Evolutionary conservation across 2,113 vertebrate species (phyloP), one percentile per base, ranked within the genome.

Genomic region (Phocoena phocoena): DNA sequence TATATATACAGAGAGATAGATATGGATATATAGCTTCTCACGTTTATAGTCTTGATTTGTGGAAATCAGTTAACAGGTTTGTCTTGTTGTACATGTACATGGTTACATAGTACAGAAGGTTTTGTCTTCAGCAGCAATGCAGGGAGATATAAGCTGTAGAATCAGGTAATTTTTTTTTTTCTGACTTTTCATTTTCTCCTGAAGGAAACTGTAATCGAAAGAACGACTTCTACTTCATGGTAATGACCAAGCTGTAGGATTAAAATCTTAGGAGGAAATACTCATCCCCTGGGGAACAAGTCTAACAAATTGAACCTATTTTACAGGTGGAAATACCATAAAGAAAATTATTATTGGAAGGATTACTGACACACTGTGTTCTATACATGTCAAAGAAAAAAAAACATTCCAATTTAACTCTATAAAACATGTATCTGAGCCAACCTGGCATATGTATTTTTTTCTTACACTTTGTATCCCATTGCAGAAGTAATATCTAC

Each of bases 301-400:
- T 87, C 70, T 86, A 70, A 95, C 20, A 83, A 86, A 95, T 41
- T 14, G 44, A 96, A 95, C 71, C 60, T 96, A 83, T 89, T 96
- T 95, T 89, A n/a, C 25, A 53, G 71, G 28, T 94, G 33, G 53
- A 93, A 89, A 95, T 83, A 67, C 38, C 55, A 89, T 94, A 63
- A 93, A 83, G 62, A 89, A 91, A 89, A 67, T 70, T 92, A 50
- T 79, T 60, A 38, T 80, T 93, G 89, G 33, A 65, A 4, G 10
- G 18, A 88, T 95, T 80, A 89, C 28, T n/a, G 23, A 8, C 76
- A 38, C 10, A 76, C 2, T 95, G 55, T 33, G 38, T 60, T 74
- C 58, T 50, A 23, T 68, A n/a, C 17, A 23, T 55, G n/a, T 89
- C 83, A 58, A 38, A 93, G 23, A 31, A 50, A 36, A 44, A 79